Base-by-base conservation (phyloP, 2,797 vertebrate species). In the Zalophus californianus region DNA sequence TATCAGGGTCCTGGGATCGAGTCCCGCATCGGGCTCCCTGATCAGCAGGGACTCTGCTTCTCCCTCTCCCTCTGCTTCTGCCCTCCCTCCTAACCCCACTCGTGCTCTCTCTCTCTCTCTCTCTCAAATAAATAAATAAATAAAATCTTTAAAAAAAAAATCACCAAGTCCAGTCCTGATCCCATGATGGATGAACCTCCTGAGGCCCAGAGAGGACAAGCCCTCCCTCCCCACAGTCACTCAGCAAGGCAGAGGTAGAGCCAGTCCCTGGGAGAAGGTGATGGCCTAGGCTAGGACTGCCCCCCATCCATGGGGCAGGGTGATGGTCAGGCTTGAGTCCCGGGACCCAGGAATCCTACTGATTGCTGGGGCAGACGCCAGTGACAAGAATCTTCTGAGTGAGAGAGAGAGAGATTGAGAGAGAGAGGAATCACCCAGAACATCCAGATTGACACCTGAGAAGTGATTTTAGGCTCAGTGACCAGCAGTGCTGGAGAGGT, bases 331-430 rank as follows among this genome's bases (percentile, higher is more conserved):
- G 21, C 44, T 92, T 66, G 70, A 93, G 41, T 58, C 12, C 5
- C 52, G 73, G 75, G 25, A 50, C 62, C 52, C 15, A 58, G 52
- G 70, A 79, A 56, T 48, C 7, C 29, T 92, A 58, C n/a, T 23
- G 16, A 25, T 70, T 66, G 35, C 48, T 50, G 29, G 32, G 29
- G 12, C 56, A 86, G 82, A 94, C 23, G 54, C 25, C 82, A 84
- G 13, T 23, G 38, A 85, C 38, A 32, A 54, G 64, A 85, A 79
- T 66, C 48, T 90, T 54, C 15, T 3, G 48, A 60, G 21, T 70
- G 18, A 75, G n/a, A 83, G 21, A 80, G 23, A 97, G 52, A 80
- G 56, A 93, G 21, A 72, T 73, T 29, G 54, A 44, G 25, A 75
- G 16, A 80, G 29, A 82, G 18, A 66, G 20, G 72, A 72, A 90